phyloP scores from a whole-genome alignment of 2,888 invertebrate species.

The Perdita meconis region DNA sequence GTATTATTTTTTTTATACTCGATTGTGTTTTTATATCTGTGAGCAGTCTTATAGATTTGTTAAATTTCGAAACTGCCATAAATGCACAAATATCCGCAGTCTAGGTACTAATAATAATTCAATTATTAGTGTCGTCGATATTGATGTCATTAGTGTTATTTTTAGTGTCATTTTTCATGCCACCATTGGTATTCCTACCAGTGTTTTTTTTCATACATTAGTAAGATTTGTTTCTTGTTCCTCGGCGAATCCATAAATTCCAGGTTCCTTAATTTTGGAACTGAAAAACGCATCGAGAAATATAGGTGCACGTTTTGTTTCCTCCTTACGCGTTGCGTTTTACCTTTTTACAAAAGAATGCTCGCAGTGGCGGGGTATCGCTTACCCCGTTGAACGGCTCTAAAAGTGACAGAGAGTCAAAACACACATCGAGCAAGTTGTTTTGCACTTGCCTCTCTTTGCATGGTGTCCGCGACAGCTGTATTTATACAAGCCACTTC shows the following conservation, averaged over 20 bases:
- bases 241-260: no score
- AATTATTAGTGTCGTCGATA: no score
- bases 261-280: no score
- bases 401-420: conserved; percentile 62
- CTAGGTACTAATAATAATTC: no score
- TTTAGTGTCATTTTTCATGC: no score
- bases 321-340: neutral
- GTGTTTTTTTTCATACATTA: conserved; percentile 27
- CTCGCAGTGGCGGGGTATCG: conserved; percentile 27
- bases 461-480: conserved; percentile 60
- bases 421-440: conserved; percentile 53
- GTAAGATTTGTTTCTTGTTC: no score
- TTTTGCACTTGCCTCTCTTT: conserved; percentile 55
- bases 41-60: no score
- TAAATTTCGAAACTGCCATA: no score
- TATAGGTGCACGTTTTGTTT: neutral
- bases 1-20: no score
- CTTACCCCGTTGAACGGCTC: conserved; percentile 47
- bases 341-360: conserved; percentile 35
- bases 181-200: conserved; percentile 16
- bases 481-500: conserved; percentile 71
- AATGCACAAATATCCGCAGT: no score
- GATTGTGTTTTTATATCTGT: no score
- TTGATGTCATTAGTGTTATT: no score
- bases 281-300: neutral